These are phyloP conservation scores for Gephyroberyx darwinii DNA, from an alignment of 2,797 vertebrate genomes.

Conservation along the genomic window DNA sequence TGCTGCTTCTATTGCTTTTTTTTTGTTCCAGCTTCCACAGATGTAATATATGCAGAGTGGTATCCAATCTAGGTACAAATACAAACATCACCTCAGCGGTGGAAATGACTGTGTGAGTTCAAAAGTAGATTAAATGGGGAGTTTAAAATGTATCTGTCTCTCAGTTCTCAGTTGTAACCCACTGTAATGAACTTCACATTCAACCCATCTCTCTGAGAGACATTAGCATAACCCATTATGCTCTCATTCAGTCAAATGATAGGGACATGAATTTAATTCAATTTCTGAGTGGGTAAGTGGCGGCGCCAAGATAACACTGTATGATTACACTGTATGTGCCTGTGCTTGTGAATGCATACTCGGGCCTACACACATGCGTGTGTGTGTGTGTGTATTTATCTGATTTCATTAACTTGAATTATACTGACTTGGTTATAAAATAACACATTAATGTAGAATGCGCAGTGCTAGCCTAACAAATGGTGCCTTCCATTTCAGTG, in stretches of 20 bases:
- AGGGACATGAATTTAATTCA: constrained; percentile 38
- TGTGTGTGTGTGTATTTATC: constrained; percentile 30
- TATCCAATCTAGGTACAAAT: no score
- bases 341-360: not conserved
- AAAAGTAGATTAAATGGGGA: not conserved
- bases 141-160: constrained; percentile 17
- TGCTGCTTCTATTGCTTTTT: no score
- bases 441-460: constrained; percentile 8
- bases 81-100: not conserved
- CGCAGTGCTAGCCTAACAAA: constrained; percentile 2
- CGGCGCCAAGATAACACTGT: constrained; percentile 9
- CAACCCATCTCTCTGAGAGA: constrained; percentile 9
- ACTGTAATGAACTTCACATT: constrained; percentile 13
- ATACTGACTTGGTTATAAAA: constrained; percentile 10
- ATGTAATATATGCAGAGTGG: no score
- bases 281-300: constrained; percentile 20
- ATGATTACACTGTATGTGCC: constrained; percentile 3
- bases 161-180: constrained; percentile 4
- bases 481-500: not conserved
- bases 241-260: constrained; percentile 32
- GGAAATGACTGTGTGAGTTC: not conserved
- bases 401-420: constrained; percentile 40
- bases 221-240: constrained; percentile 28
- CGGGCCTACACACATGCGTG: not conserved
- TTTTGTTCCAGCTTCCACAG: no score